These are phyloP conservation scores for Channa argus DNA, from an alignment of 2,113 vertebrate species.

Conservation along the genomic window DNA sequence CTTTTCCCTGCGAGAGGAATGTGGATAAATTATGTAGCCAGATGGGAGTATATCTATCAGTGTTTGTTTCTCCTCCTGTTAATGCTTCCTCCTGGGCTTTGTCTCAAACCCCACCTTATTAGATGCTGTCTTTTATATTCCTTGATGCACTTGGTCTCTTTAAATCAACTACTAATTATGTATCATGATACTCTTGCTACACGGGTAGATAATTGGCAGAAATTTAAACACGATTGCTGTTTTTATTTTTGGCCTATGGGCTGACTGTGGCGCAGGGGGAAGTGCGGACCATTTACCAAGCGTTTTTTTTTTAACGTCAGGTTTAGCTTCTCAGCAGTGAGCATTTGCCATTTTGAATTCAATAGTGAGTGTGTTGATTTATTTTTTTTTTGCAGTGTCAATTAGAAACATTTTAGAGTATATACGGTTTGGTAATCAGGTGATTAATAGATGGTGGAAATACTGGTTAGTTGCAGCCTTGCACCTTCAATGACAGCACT, in stretches of 20 bases:
- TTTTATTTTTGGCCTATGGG: not conserved
- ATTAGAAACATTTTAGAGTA: too few species aligned
- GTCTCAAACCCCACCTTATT: constrained; percentile 11
- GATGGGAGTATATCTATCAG: not conserved
- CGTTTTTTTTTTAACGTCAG: not conserved
- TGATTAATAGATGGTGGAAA: not conserved
- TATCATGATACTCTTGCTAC: not conserved
- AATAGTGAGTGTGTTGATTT: not conserved
- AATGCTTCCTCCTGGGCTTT: constrained; percentile 20
- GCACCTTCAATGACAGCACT: too few species aligned
- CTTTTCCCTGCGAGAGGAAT: not conserved
- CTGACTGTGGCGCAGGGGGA: too few species aligned
- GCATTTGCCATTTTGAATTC: not conserved
- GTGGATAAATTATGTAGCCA: constrained; percentile 1
- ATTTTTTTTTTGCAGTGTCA: too few species aligned
- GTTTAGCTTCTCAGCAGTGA: not conserved
- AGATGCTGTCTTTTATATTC: constrained; percentile 7
- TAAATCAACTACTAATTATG: constrained; percentile 12
- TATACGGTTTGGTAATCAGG: not conserved
- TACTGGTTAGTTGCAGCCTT: not conserved
- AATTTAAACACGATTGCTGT: not conserved
- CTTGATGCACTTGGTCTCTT: not conserved
- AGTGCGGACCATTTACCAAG: not conserved
- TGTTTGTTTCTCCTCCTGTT: constrained; percentile 26
- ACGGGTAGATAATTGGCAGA: not conserved